Conservation (phyloP, 2,113 vertebrate species). For the Istiophorus platypterus region DNA sequence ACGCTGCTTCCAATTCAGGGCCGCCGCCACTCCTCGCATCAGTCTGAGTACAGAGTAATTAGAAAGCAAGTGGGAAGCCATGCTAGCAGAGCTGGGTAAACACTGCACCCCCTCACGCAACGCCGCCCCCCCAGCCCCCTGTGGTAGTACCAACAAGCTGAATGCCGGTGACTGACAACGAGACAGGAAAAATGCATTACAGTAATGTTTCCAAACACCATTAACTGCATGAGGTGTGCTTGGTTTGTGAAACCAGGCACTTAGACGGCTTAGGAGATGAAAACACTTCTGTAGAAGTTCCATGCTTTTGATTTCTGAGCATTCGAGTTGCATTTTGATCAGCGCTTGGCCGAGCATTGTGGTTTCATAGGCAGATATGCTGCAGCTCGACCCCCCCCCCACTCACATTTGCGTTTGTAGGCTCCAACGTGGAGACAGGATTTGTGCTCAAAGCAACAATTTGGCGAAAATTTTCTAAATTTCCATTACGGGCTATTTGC, state of each 20-base stretch:
- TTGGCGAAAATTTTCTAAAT: background rate
- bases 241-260: constrained; percentile 10
- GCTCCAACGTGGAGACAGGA: background rate
- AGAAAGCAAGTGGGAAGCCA: constrained; percentile 17
- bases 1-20: constrained; percentile 56
- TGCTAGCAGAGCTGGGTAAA: constrained; percentile 67
- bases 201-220: constrained; percentile 18
- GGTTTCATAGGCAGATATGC: background rate
- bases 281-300: background rate
- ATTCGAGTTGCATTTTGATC: background rate
- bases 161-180: constrained; percentile 1
- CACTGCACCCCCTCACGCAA: background rate
- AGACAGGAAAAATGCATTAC: constrained; percentile 21
- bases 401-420: background rate
- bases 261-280: background rate
- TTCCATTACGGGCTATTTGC: background rate
- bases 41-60: constrained; percentile 44
- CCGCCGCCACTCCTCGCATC: constrained; percentile 66
- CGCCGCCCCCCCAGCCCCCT: background rate
- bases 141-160: constrained; percentile 14
- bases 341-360: background rate
- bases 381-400: background rate
- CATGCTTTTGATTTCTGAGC: background rate
- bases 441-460: background rate
- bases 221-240: constrained; percentile 2